Evolutionary conservation across 2,797 vertebrate species (phyloP), one percentile per base, ranked within the genome.

Genomic region (Spea hammondii): DNA sequence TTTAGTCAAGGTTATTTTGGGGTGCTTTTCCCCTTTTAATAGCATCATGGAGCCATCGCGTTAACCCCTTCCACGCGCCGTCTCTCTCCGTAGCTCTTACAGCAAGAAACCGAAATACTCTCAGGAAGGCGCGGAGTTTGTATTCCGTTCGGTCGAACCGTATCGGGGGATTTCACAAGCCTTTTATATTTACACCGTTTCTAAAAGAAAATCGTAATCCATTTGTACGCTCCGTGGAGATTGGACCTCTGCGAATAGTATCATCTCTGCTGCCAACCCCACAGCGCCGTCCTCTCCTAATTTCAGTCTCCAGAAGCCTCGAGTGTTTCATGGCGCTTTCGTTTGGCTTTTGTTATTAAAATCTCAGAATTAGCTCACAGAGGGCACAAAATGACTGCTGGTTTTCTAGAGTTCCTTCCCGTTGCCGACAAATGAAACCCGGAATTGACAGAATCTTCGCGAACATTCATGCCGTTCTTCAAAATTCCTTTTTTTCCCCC

Each of bases 181-280:
- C 55, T 14, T 74, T 62, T 64, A 62, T 60, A 74, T 59, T 51
- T 64, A 64, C 47, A 51, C 57, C 50, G 57, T 64, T 62, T 74
- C 62, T 47, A 74, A 74, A 73, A 64, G 72, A 64, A 74, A 74
- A 49, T 64, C 62, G 64, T 74, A 74, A 74, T 74, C 59, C 46
- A 65, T 74, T 64, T 57, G 57, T 62, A 50, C 72, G 50, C 72
- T 51, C 72, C n/a, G 13, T 10, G 70, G 59, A 74, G 72, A 74
- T 64, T 74, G 64, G 14, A n/a, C 6, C 57, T 51, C 46, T 50
- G 72, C 50, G 51, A 70, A 14, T 14, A 64, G 72, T 14, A 46
- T 60, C n/a, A 47, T 74, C 59, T 49, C 72, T 51, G 72, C 14
- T 64, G 72, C 57, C 50, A 50, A 64, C 72, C 47, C 47, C 64